Evolutionary conservation across 2,888 invertebrate genomes (phyloP).

Genomic region (Stomorhina lunata): DNA sequence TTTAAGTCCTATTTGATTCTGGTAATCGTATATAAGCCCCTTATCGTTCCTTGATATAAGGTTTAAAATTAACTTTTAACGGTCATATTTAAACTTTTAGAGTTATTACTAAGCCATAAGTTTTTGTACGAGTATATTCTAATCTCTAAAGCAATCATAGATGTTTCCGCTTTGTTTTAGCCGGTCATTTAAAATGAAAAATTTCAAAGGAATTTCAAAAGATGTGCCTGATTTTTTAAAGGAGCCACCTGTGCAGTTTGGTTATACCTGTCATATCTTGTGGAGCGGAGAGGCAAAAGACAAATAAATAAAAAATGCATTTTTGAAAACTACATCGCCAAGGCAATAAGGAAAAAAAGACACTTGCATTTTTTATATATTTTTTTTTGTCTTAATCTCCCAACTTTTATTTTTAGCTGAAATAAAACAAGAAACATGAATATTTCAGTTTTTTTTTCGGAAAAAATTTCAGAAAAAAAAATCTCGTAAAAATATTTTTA

Average conservation of each 20-base stretch:
- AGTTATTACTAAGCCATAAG: too few relatives aligned
- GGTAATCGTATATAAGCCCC: too few relatives aligned
- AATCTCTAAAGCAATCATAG: too few relatives aligned
- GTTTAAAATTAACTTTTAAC: too few relatives aligned
- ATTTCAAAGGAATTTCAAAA: background rate
- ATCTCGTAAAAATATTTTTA: conserved; percentile 38
- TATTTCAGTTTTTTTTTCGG: background rate
- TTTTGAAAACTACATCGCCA: conserved; percentile 30
- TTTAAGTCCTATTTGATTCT: too few relatives aligned
- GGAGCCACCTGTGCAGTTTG: conserved; percentile 8
- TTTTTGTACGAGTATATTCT: too few relatives aligned
- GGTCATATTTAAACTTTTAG: too few relatives aligned
- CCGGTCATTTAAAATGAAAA: too few relatives aligned
- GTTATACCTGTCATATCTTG: conserved; percentile 6
- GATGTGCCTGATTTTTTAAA: background rate
- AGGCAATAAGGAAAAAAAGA: conserved; percentile 29
- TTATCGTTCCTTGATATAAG: too few relatives aligned
- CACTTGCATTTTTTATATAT: conserved; percentile 66
- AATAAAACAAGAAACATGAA: conserved; percentile 30
- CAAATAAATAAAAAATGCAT: conserved; percentile 24
- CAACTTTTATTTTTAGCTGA: conserved; percentile 61
- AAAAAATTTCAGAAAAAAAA: conserved; percentile 10
- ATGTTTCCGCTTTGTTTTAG: too few relatives aligned
- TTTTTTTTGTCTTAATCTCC: conserved; percentile 50
- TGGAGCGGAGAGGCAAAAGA: conserved; percentile 9